A percentile compares a stretch with the other conserved stretches of the same genome.
Conservation (phyloP, 2,797 vertebrate genomes). For the Intellagama lesueurii region DNA sequence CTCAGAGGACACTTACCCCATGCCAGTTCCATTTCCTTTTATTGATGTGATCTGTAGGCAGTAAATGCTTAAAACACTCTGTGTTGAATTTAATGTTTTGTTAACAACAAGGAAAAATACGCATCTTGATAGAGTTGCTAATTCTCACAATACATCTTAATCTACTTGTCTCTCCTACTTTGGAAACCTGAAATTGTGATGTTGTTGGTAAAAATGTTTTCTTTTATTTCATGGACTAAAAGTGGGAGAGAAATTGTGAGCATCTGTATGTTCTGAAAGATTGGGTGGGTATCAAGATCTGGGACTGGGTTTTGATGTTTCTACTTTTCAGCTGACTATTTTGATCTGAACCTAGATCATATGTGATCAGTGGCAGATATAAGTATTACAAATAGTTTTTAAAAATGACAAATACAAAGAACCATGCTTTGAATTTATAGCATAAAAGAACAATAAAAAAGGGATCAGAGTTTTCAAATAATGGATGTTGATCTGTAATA, state of each 20-base stretch:
- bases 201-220: not conserved
- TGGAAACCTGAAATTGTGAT: not conserved
- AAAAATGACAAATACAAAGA: not conserved
- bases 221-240: not conserved
- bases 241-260: not conserved
- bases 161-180: not conserved
- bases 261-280: not conserved
- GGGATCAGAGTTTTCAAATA: not conserved
- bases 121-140: not conserved
- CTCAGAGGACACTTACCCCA: conserved; percentile 8
- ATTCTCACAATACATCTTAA: not conserved
- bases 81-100: not conserved
- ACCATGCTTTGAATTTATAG: not conserved
- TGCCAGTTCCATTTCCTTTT: conserved; percentile 24
- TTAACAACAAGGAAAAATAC: not conserved
- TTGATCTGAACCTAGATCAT: not conserved
- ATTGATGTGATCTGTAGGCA: conserved; percentile 30
- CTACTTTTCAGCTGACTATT: not conserved
- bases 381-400: not conserved
- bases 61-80: conserved; percentile 2
- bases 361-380: not conserved
- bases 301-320: not conserved
- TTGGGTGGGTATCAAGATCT: not conserved
- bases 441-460: not conserved
- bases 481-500: not conserved